Evolutionary conservation across 1,140 invertebrate genomes (phyloP), one percentile per base, ranked within the genome.

Genomic region (Pteromalus puparum): DNA sequence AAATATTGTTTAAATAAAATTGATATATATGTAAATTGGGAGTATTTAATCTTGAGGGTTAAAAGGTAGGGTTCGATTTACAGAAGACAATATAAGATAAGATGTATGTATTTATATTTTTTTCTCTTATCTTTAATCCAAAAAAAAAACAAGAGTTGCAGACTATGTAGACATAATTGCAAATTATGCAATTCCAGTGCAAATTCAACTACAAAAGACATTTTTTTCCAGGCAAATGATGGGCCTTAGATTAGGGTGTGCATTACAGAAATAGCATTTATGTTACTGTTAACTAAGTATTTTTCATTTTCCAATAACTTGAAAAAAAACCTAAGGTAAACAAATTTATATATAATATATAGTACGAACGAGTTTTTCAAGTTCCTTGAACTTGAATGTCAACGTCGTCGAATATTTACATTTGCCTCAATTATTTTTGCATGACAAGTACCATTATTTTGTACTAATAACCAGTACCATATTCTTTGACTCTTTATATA

Each of bases 1-100:
- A 88, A 82, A 91, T 90, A 91, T 91, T 91, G 90, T 91, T 92
- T 91, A 90, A 85, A 91, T 91, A 91, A 92, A 92, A 91, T 91
- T 91, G 88, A 91, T 91, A 91, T 91, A 88, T 88, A 89, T 89
- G 87, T 88, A 87, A 42, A 30, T 13, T 70, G 26, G 77, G 81
- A 82, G 75, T 77, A 75, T 85, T 86, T 76, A 48, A 67, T 81
- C 81, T 85, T 76, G 24, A 84, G 83, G 81, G 75, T n/a, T n/a
- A 67, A 28, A 10, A 28, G 67, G 67, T 70, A 21, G 26, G 67
- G 10, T 28, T 70, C 12, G 26, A 28, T 72, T 72, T 28, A 13
- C 26, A 78, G 73, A 68, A 61, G 4, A 46, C n/a, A 80, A 24
- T 48, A n/a, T 42, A 73, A 73, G n/a, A 68, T 78, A 78, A 73